Base-by-base conservation (phyloP, 2,888 invertebrate genomes). In the Pinctada fucata region DNA sequence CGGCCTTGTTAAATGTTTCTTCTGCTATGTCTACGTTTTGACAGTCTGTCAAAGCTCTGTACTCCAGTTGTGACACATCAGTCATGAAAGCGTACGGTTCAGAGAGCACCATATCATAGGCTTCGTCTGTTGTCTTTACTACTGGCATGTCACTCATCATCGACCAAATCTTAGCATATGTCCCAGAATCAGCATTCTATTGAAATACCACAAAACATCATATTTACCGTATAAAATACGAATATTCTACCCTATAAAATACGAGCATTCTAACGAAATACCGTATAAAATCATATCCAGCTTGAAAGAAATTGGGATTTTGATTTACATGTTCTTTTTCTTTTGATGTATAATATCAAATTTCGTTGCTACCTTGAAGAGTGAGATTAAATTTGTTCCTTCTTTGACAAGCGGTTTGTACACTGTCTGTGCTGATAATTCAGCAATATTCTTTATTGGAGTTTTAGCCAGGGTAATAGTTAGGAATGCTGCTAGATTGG, bases 401-500 rank as follows among this genome's bases (percentile, higher is more conserved):
- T 72, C 67, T 76, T 85, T 86, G 6, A 85, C 83, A 8, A 85
- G 79, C 3, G 86, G 86, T 64, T 71, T 79, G 50, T 85, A 81
- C 2, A 76, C 79, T 0, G 71, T 71, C 71, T 83, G 82, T 31
- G 68, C 72, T 2, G 84, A 82, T n/a, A 87, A 79, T 52, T 87
- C 83, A n/a, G 82, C 76, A 6, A 87, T 64, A 51, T 75, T 82
- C 52, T 83, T 83, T 6, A 87, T 84, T 63, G 83, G 83, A 16
- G 80, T 79, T 52, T 76, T 75, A 3, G 81, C 77, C 16, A 83
- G 73, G 58, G 77, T 77, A 51, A 86, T 84, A 3, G 87, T 87
- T 13, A 87, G 82, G 47, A 82, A 82, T 31, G 86, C 87, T 2
- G 84, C 85, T 58, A 87, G 78, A 75, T 85, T 84, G 2, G 87